Conservation (phyloP, 2,797 vertebrate species). For the Anguilla pacifica region DNA sequence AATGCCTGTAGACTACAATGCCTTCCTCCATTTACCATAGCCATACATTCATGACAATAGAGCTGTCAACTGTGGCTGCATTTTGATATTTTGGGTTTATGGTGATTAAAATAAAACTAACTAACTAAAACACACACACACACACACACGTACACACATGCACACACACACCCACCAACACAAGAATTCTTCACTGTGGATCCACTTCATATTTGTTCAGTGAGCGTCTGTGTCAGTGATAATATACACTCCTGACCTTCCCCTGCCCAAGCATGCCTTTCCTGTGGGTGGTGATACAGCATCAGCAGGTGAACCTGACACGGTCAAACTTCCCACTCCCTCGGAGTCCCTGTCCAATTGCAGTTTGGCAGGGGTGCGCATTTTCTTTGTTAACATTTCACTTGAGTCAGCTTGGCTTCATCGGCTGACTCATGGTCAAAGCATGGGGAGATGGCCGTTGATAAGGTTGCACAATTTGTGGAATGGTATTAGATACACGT, state of each 20-base stretch:
- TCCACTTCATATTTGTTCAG: neutral
- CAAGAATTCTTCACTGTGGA: neutral
- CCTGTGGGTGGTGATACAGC: neutral
- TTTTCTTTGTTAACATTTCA: neutral
- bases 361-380: neutral
- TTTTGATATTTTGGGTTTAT: neutral
- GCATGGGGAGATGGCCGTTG: neutral
- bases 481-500: neutral
- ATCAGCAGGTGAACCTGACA: neutral
- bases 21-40: neutral
- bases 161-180: too few species aligned
- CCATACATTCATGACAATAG: neutral
- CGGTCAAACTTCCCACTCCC: neutral
- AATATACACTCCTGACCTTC: constrained; percentile 8
- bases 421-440: neutral
- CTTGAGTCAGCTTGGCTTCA: too few species aligned
- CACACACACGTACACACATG: too few species aligned
- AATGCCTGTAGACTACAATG: neutral
- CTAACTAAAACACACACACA: too few species aligned
- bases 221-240: neutral
- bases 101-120: neutral
- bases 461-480: neutral
- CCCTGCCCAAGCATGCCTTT: neutral
- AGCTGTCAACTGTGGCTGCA: neutral
- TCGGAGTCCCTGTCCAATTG: neutral